These are phyloP conservation scores for Vidua macroura DNA, from an alignment of 2,113 vertebrate genomes.

Conservation along the genomic window DNA sequence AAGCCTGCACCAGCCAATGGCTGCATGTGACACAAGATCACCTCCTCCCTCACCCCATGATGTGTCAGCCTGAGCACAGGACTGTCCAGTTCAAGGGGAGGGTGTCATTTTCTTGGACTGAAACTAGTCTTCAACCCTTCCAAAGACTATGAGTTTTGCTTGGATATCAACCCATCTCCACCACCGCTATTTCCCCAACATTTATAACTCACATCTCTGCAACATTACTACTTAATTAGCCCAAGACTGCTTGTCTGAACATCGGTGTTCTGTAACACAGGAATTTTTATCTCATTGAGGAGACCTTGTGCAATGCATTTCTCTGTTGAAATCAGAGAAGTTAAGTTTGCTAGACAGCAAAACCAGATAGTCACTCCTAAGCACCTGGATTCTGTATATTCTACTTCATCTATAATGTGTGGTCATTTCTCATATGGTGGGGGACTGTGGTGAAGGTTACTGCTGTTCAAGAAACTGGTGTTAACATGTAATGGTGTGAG, in stretches of 20 bases:
- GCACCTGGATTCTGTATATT: neutral
- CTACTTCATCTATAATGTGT: neutral
- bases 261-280: rapidly evolving
- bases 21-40: neutral
- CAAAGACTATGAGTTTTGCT: neutral
- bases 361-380: neutral
- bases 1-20: neutral
- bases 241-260: neutral
- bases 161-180: neutral
- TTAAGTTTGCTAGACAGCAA: neutral
- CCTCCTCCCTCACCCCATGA: neutral
- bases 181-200: neutral
- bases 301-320: neutral
- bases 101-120: neutral
- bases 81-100: neutral
- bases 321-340: neutral
- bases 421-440: neutral
- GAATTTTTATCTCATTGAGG: neutral
- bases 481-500: rapidly evolving
- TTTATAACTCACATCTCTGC: neutral
- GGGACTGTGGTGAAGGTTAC: neutral
- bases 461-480: neutral
- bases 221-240: neutral
- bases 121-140: neutral
- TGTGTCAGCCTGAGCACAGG: neutral